Evolutionary conservation across 2,113 vertebrate genomes (phyloP).

Genomic region (Clarias gariepinus): DNA sequence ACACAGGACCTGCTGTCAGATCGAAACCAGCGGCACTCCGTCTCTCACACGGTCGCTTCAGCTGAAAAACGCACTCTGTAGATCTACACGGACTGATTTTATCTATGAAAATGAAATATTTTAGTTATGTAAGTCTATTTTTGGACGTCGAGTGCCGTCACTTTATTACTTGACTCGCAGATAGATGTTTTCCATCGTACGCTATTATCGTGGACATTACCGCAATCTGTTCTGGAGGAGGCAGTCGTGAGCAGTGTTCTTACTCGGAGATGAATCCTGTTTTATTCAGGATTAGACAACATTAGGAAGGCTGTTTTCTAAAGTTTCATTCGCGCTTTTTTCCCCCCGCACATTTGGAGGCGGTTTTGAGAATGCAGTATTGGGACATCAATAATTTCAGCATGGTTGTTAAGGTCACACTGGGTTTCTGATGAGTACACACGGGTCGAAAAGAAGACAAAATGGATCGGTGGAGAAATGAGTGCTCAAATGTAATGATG

Average conservation of each 20-base stretch:
- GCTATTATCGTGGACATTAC: too few species aligned
- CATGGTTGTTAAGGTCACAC: not conserved
- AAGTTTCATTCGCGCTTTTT: conserved; percentile 27
- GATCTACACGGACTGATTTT: conserved; percentile 64
- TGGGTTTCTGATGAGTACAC: not conserved
- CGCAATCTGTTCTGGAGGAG: too few species aligned
- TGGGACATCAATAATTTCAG: not conserved
- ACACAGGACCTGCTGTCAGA: conserved; percentile 67
- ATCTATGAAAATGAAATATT: conserved; percentile 75
- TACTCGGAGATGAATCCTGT: not conserved
- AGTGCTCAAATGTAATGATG: not conserved
- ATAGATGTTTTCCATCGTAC: not conserved
- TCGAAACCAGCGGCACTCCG: conserved; percentile 65
- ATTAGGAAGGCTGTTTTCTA: not conserved
- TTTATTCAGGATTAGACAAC: not conserved
- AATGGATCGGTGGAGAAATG: not conserved
- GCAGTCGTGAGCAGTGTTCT: not conserved
- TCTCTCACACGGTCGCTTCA: conserved; percentile 16
- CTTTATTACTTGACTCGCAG: conserved; percentile 61
- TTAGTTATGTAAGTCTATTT: conserved; percentile 77
- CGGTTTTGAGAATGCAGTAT: not conserved
- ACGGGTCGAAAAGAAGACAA: not conserved
- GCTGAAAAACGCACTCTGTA: conserved; percentile 50
- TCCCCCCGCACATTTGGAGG: conserved; percentile 59
- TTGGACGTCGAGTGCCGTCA: conserved; percentile 81